Evolutionary conservation across 2,888 invertebrate species (phyloP).

Genomic region (Pseudococcus viburni): DNA sequence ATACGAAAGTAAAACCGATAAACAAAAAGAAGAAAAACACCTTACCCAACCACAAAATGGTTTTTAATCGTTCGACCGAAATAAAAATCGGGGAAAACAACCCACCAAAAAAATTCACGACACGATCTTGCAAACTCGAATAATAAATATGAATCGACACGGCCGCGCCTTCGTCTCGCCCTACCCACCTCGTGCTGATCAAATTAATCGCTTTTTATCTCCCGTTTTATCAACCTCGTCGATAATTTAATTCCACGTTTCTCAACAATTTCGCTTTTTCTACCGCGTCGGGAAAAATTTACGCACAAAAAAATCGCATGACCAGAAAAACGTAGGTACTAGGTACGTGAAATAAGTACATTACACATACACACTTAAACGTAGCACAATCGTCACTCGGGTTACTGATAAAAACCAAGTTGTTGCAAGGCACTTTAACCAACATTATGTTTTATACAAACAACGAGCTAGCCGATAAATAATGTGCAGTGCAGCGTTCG

Average conservation of each 20-base stretch:
- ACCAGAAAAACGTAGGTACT: background rate
- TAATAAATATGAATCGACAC: background rate
- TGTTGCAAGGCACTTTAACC: background rate
- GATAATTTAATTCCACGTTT: background rate
- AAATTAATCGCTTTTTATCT: background rate
- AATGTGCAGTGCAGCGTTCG: background rate
- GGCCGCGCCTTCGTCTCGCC: background rate
- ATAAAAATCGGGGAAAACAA: background rate
- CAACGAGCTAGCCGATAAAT: background rate
- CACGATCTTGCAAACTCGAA: background rate
- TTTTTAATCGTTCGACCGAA: background rate
- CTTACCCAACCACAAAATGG: background rate
- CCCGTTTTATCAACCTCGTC: background rate
- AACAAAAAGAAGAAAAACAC: background rate
- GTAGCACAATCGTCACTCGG: background rate
- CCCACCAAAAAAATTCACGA: background rate
- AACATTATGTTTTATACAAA: background rate
- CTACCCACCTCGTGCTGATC: background rate
- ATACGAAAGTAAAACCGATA: no score
- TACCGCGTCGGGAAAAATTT: background rate
- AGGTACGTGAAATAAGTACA: no score
- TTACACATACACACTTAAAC: background rate
- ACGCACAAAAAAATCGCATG: slow-evolving; percentile 2
- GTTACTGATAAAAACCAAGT: background rate
- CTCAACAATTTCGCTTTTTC: background rate